phyloP scores from a whole-genome alignment of 2,888 invertebrate genomes.

The Platycnemis pennipes region DNA sequence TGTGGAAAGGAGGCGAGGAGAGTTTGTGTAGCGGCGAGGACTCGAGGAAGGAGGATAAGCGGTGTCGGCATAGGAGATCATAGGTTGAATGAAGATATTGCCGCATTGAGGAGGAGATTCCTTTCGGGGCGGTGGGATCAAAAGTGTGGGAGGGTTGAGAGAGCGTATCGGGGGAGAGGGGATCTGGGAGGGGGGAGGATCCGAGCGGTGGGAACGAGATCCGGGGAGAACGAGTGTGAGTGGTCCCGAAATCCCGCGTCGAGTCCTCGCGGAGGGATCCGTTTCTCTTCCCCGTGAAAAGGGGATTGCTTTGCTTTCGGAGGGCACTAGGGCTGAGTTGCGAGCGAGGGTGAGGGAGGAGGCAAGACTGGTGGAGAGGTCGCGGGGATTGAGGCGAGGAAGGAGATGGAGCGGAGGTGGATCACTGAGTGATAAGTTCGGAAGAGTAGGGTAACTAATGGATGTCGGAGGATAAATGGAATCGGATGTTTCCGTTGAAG shows the following conservation, averaged over 20 bases:
- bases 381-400: neutral
- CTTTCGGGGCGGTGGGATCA: neutral
- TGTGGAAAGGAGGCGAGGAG: too few species aligned
- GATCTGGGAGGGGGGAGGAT: neutral
- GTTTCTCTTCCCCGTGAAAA: neutral
- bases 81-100: conserved; percentile 58
- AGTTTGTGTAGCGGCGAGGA: too few species aligned
- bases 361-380: neutral
- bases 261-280: neutral
- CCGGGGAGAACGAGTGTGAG: too few species aligned
- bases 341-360: neutral
- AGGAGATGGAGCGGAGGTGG: neutral
- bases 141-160: neutral
- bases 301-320: neutral
- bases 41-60: too few species aligned
- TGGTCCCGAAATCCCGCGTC: neutral
- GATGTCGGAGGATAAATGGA: conserved; percentile 62
- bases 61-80: neutral
- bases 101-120: conserved; percentile 38
- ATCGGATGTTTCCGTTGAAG: conserved; percentile 58
- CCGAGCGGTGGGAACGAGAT: too few species aligned
- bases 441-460: conserved; percentile 44
- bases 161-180: neutral
- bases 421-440: neutral
- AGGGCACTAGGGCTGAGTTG: neutral